Evolutionary conservation across 2,113 vertebrate species (phyloP), one percentile per base, ranked within the genome.

Genomic region (Burhinus oedicnemus): DNA sequence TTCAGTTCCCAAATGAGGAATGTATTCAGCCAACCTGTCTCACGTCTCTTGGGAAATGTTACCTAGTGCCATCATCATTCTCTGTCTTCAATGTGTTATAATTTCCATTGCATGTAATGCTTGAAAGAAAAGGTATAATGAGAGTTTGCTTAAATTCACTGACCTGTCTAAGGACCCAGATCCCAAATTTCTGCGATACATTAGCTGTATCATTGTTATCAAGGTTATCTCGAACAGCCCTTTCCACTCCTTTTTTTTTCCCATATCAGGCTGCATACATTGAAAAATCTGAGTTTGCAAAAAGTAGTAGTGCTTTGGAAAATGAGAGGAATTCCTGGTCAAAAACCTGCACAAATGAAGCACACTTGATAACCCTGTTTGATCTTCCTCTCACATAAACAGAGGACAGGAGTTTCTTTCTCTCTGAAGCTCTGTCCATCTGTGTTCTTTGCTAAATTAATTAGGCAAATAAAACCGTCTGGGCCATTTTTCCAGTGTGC

Each of bases 71-170:
- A 36, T 92, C 87, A 87, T 91, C 51, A 81, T 84, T 93, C 86
- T 78, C 64, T 66, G 42, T 74, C 69, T 92, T 79, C 69, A 70
- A 36, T 8, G 15, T 61, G 15, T 32, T 84, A 58, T 42, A 75
- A 84, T 72, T 95, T 84, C 55, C 44, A 51, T 81, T 87, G 89
- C 21, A 49, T 34, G 21, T 75, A 77, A 78, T 84, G 57, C 83
- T 71, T 96, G 75, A 94, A 93, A 90, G 27, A 76, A 89, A 78
- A 89, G 32, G 5, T 51, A 32, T 82, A 95, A 92, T 61, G 34
- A 88, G 7, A 58, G n/a, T 77, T 93, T 80, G 23, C 76, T 55
- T 95, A 84, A 88, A 89, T 94, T 77, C 49, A 71, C n/a, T 87
- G 47, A 75, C 58, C 47, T 93, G 17, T 68, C 20, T 65, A 84